phyloP scores from a whole-genome alignment of 2,888 invertebrate species.

The Zhengitettix transpicula region DNA sequence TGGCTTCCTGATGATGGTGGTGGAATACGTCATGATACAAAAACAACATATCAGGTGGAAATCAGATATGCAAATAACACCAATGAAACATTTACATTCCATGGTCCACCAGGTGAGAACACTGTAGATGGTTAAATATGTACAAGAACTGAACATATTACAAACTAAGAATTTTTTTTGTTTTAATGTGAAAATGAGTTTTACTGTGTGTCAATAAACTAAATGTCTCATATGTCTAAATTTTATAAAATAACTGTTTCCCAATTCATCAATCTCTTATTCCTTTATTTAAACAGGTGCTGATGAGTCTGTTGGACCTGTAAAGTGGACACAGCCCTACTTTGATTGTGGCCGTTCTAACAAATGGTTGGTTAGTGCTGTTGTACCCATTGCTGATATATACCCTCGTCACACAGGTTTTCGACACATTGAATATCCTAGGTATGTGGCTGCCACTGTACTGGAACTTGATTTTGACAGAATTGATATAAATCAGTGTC shows the following conservation, averaged over 20 bases:
- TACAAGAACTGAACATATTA: too few species aligned
- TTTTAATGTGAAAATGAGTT: too few species aligned
- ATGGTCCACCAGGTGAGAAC: slow-evolving; percentile 58
- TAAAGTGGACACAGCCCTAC: slow-evolving; percentile 87
- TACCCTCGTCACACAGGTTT: slow-evolving; percentile 86
- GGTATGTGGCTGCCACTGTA: slow-evolving; percentile 81
- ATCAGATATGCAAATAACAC: slow-evolving; percentile 88
- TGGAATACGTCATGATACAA: slow-evolving; percentile 68
- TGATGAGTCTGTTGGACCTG: slow-evolving; percentile 81
- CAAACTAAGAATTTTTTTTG: too few species aligned
- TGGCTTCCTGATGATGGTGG: slow-evolving; percentile 80
- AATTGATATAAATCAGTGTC: slow-evolving; percentile 96
- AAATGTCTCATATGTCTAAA: not conserved
- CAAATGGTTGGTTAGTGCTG: slow-evolving; percentile 88
- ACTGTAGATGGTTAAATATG: too few species aligned
- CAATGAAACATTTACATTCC: slow-evolving; percentile 91
- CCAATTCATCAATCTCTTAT: not conserved
- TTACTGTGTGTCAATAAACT: not conserved
- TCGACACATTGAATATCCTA: slow-evolving; percentile 84
- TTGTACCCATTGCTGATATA: slow-evolving; percentile 88
- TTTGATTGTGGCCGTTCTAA: slow-evolving; percentile 92
- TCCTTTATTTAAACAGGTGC: slow-evolving; percentile 33
- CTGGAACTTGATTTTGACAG: slow-evolving; percentile 93
- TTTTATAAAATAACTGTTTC: too few species aligned
- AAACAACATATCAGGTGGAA: slow-evolving; percentile 85